Evolutionary conservation across 1,140 invertebrate species (phyloP).

Genomic region (Schlechtendalia chinensis): DNA sequence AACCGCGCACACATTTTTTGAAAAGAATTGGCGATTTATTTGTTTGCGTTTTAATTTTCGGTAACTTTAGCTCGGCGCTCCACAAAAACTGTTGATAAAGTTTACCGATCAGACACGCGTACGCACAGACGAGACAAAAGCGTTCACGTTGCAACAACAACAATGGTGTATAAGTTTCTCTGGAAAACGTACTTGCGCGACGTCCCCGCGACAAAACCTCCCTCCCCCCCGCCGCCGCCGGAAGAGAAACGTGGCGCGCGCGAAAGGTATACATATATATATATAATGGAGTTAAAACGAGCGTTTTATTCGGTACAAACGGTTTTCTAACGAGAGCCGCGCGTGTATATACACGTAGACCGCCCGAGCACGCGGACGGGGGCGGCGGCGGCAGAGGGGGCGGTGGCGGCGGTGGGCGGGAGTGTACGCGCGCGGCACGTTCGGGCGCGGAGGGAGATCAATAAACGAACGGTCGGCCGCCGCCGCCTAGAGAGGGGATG

Average conservation of each 20-base stretch:
- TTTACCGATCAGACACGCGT: background rate
- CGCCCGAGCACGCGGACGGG: background rate
- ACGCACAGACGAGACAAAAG: background rate
- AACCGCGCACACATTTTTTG: too few species aligned
- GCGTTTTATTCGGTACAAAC: slow-evolving; percentile 49
- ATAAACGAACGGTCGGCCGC: slow-evolving; percentile 40
- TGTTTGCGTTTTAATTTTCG: background rate
- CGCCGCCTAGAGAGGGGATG: slow-evolving; percentile 13
- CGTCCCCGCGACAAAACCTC: background rate
- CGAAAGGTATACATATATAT: slow-evolving; percentile 32
- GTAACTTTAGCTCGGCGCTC: too few species aligned
- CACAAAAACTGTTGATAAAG: too few species aligned
- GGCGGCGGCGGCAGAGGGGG: background rate
- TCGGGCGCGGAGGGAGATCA: slow-evolving; percentile 23
- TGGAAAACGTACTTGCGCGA: too few species aligned
- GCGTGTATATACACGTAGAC: background rate
- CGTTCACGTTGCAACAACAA: background rate
- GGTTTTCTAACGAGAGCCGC: slow-evolving; percentile 39
- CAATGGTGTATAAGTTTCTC: background rate
- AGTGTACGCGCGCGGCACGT: background rate
- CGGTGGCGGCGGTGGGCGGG: background rate
- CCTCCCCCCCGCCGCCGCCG: background rate
- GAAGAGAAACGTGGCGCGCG: slow-evolving; percentile 2
- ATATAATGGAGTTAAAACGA: slow-evolving; percentile 49
- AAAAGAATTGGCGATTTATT: background rate